Evolutionary conservation across 1,140 invertebrate genomes (phyloP), one percentile per base, ranked within the genome.

Genomic region (Drosophila punjabiensis): DNA sequence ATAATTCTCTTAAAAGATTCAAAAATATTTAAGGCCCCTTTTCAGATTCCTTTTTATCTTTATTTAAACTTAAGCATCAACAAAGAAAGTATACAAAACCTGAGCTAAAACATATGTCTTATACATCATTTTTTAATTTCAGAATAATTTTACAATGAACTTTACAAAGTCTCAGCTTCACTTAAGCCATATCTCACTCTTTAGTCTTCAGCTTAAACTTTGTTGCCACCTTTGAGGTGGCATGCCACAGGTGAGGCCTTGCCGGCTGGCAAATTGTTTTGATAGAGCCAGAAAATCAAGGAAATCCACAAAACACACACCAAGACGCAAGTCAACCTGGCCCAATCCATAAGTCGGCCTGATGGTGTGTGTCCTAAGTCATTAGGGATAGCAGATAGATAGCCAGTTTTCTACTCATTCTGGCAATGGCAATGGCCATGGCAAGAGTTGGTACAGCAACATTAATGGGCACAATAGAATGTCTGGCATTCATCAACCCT

Each of bases 401-500:
- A 28, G 62, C 58, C 62, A 47, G 47, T 71, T 55, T 32, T 32
- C 50, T 14, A n/a, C 66, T 66, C 66, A 30, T 70, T 70, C 65
- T 69, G 69, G 65, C 50, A 28, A 50, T 71, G 69, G 65, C 50
- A 28, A 41, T 71, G 65, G 65, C 18, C 28, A 53, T 53, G 50
- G 50, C 16, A n/a, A 18, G 33, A 33, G 45, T 4, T 48, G 56
- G 41, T 39, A 48, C 39, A 37, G 32, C 35, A 56, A 64, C 61
- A 66, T 79, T 79, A 79, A 79, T 79, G 76, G 76, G 61, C 66
- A 81, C 73, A 79, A 70, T 73, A 82, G 71, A 78, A 78, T 79
- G 82, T 76, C 76, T 70, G 53, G 55, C 79, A 77, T 67, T 77
- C 83, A 87, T 84, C 80, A 85, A 73, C 83, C 83, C 83, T 88